A percentile compares a stretch with the other conserved stretches of the same genome.
phyloP scores from a whole-genome alignment of 2,888 invertebrate species.

The Mechanitis mazaeus region DNA sequence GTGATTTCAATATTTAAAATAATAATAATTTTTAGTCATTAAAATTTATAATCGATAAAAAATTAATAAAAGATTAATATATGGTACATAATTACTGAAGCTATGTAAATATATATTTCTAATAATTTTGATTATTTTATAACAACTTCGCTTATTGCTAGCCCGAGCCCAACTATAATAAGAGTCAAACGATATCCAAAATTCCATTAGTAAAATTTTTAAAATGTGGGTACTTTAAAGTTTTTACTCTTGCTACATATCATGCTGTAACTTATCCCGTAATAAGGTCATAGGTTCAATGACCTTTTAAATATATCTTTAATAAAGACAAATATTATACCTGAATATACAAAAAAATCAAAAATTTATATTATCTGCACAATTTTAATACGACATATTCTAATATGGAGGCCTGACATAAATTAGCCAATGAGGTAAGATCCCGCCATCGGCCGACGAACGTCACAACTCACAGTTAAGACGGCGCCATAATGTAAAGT shows the following conservation, averaged over 20 bases:
- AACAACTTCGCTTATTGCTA: slow-evolving; percentile 49
- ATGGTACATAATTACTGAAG: slow-evolving; percentile 41
- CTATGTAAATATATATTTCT: slow-evolving; percentile 35
- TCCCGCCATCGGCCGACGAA: slow-evolving; percentile 37
- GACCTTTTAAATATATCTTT: neutral
- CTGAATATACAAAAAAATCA: slow-evolving; percentile 4
- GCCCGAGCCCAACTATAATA: slow-evolving; percentile 45
- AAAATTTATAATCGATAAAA: slow-evolving; percentile 33
- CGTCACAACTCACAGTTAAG: slow-evolving; percentile 33
- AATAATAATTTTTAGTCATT: slow-evolving; percentile 32
- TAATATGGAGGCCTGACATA: slow-evolving; percentile 45
- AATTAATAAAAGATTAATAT: slow-evolving; percentile 40
- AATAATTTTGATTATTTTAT: slow-evolving; percentile 35
- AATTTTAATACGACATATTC: slow-evolving; percentile 3
- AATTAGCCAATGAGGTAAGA: slow-evolving; percentile 48
- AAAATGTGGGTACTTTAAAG: slow-evolving; percentile 38
- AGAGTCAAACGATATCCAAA: slow-evolving; percentile 13
- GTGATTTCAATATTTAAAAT: slow-evolving; percentile 31
- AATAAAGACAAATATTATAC: neutral
- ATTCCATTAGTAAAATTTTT: neutral
- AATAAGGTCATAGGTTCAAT: neutral
- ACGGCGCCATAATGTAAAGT: slow-evolving; percentile 42
- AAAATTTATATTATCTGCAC: neutral
- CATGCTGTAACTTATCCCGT: neutral
- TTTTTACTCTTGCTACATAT: neutral